These are phyloP conservation scores for Diadegma fenestrale DNA, from an alignment of 2,888 invertebrate species.

Conservation along the genomic window DNA sequence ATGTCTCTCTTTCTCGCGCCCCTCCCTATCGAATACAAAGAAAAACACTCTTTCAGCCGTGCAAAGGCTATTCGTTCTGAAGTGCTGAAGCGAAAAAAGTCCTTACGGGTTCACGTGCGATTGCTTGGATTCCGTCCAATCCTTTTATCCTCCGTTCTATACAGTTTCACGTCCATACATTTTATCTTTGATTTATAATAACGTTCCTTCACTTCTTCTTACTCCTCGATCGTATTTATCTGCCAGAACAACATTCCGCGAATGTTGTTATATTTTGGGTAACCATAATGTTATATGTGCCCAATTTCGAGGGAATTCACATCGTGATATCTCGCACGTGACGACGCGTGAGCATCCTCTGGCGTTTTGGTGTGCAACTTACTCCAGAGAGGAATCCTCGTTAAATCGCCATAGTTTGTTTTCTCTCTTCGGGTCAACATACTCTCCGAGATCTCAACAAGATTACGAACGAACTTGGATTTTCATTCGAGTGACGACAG, in stretches of 20 bases:
- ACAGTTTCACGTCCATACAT: neutral
- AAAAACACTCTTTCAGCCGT: conserved; percentile 12
- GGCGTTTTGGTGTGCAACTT: conserved; percentile 15
- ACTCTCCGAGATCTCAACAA: neutral
- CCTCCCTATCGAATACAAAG: conserved; percentile 1
- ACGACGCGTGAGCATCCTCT: conserved; percentile 28
- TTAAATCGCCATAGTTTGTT: conserved; percentile 38
- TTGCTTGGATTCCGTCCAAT: conserved; percentile 54
- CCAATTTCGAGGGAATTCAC: conserved; percentile 25
- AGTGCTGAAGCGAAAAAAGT: conserved; percentile 46
- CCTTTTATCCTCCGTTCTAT: neutral
- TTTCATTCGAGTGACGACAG: conserved; percentile 24
- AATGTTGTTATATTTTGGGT: neutral
- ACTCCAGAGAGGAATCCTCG: conserved; percentile 16
- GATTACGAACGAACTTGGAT: neutral
- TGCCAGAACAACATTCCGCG: neutral
- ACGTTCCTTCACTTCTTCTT: conserved; percentile 22
- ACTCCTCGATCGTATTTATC: conserved; percentile 13
- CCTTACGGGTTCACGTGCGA: neutral
- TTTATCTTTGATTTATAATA: conserved; percentile 40
- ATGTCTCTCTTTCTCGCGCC: neutral
- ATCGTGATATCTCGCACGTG: conserved; percentile 6
- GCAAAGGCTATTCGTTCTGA: conserved; percentile 53
- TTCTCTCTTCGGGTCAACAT: conserved; percentile 38
- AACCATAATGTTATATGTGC: neutral